Conservation (phyloP, 2,797 vertebrate genomes). For the Pseudochirops corinnae region DNA sequence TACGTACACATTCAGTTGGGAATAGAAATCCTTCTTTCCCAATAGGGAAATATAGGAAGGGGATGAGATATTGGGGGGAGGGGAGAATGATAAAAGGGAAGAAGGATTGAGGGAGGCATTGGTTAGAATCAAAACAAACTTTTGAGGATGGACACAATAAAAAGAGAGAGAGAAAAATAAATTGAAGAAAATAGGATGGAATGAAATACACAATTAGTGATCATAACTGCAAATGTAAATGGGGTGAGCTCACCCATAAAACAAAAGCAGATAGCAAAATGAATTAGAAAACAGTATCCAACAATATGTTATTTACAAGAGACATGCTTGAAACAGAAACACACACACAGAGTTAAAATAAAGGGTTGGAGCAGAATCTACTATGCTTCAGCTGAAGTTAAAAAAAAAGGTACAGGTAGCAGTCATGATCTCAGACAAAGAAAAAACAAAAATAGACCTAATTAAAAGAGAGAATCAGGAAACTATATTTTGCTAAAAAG, state of each 20-base stretch:
- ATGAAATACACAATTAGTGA: not conserved
- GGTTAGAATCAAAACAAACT: not conserved
- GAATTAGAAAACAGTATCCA: not conserved
- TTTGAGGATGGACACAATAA: not conserved
- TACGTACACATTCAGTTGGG: not conserved
- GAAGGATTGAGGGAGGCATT: not conserved
- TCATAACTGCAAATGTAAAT: not conserved
- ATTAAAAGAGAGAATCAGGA: not conserved
- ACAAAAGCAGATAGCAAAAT: not conserved
- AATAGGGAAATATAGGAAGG: not conserved
- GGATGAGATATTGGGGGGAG: too few species aligned
- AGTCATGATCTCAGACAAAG: not conserved
- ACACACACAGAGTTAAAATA: not conserved
- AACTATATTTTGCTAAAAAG: not conserved
- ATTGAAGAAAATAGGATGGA: not conserved
- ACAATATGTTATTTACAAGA: not conserved
- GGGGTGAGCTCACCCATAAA: not conserved
- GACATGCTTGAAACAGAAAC: not conserved
- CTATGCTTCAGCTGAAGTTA: not conserved
- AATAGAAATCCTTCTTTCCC: not conserved
- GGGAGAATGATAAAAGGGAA: not conserved
- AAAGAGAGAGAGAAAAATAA: too few species aligned
- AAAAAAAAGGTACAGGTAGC: not conserved
- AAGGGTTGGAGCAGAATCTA: not conserved
- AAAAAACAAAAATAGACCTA: not conserved